These are phyloP conservation scores for Drosophila pandora DNA, from an alignment of 1,140 invertebrate genomes.

Conservation along the genomic window DNA sequence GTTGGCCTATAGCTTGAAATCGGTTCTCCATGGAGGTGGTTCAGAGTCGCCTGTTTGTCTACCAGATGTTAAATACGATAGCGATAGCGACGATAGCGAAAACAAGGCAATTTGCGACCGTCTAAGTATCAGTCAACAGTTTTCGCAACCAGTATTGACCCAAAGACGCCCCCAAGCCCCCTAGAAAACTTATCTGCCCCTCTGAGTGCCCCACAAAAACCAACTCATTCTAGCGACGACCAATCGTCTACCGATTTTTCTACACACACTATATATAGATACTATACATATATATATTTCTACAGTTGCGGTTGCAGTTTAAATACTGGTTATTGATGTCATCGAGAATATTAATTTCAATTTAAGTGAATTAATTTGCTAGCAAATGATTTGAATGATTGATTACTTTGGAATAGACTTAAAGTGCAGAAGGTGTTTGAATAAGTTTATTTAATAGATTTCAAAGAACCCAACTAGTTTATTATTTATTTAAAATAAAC, in stretches of 20 bases:
- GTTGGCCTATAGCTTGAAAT: constrained; percentile 33
- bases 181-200: constrained; percentile 23
- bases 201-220: background rate
- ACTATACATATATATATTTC: background rate
- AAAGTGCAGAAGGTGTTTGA: background rate
- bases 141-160: constrained; percentile 48
- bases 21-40: constrained; percentile 17
- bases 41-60: constrained; percentile 43
- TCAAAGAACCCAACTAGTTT: no score
- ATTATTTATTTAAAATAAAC: no score
- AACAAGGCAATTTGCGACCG: constrained; percentile 50
- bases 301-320: constrained; percentile 7
- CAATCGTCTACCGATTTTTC: constrained; percentile 60
- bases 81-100: constrained; percentile 49
- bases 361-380: background rate
- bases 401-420: background rate
- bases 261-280: constrained; percentile 4
- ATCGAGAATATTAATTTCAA: constrained; percentile 1
- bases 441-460: no score
- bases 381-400: background rate
- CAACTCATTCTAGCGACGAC: constrained; percentile 55
- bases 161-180: constrained; percentile 8
- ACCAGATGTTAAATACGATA: constrained; percentile 52
- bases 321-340: background rate
- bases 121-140: constrained; percentile 53